These are phyloP conservation scores for Philonicus albiceps DNA, from an alignment of 2,888 invertebrate species.

Conservation along the genomic window DNA sequence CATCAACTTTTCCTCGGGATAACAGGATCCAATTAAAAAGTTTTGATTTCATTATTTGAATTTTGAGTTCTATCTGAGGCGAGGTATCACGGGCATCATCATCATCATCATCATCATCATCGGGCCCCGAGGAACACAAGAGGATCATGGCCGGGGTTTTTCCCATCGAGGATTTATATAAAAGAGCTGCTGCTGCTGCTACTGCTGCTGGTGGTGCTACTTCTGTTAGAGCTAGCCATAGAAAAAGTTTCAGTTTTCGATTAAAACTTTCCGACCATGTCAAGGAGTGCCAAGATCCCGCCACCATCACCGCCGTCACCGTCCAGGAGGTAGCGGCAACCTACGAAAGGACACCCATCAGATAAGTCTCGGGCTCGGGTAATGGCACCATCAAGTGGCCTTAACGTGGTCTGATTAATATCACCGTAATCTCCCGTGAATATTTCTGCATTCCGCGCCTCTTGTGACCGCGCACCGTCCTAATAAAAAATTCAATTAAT, in stretches of 20 bases:
- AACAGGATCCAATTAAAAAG: conserved; percentile 42
- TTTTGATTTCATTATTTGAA: conserved; percentile 42
- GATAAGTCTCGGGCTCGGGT: not conserved
- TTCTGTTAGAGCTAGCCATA: not conserved
- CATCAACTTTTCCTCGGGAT: conserved; percentile 35
- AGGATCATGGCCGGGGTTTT: conserved; percentile 1
- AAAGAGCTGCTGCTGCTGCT: not conserved
- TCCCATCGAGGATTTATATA: conserved; percentile 18
- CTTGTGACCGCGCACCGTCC: not conserved
- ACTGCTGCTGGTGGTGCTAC: no score
- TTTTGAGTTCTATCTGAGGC: conserved; percentile 32
- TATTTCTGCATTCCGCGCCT: conserved; percentile 33
- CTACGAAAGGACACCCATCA: conserved; percentile 7
- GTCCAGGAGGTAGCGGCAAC: not conserved
- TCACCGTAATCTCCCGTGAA: conserved; percentile 30
- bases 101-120: not conserved
- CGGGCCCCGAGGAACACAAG: not conserved
- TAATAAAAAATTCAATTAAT: conserved; percentile 42
- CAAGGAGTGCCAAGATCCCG: conserved; percentile 6
- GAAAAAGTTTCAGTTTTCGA: conserved; percentile 40
- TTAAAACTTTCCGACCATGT: conserved; percentile 37
- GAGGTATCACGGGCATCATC: conserved; percentile 30
- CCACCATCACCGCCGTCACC: not conserved
- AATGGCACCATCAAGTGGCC: conserved; percentile 36
- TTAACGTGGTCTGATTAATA: conserved; percentile 31